Base-by-base conservation (phyloP, 2,113 vertebrate species). In the Poicephalus gulielmi region DNA sequence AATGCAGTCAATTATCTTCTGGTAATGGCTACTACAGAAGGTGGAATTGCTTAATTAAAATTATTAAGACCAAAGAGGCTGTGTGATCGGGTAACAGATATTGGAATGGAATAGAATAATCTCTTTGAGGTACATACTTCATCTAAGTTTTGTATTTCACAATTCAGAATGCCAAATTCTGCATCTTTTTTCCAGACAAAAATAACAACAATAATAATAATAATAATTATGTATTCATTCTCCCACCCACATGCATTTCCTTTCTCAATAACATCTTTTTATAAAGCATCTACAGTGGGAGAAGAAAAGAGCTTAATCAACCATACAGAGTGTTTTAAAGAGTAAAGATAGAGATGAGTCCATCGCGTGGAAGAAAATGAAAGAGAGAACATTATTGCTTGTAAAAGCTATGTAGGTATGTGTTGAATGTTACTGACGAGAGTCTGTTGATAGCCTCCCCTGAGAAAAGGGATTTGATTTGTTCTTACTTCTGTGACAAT, bases 21-120 rank as follows among this genome's bases (percentile, higher is more conserved):
- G 86, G 90, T 98, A 98, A 98, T 97, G 97, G 94, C 96, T 94
- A 11, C 92, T 96, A 96, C 90, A 92, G 95, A 98, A 97, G 96
- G 96, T 95, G 96, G 94, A 97, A 95, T 97, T 97, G 95, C 96
- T 98, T 98, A 98, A 98, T 98, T 98, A 98, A 98, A 97, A 97
- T 97, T 97, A 97, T 97, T 98, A 97, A 97, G 96, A 97, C 90
- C 91, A 97, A 96, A 95, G 84, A 97, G 77, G 39, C 86, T 92
- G 68, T 96, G 81, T 97, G 97, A 97, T 95, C 97, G 95, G 89
- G 69, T 94, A 86, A 90, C n/a, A 19, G 90, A 96, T 96, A 97
- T 83, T 96, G 78, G 88, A 97, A 94, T 84, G 76, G 91, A 69
- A 93, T 18, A 90, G 87, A 95, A 96, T 97, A 93, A 97, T 95